These are phyloP conservation scores for Chondrosia reniformis DNA, from an alignment of 37 sponge, comb jelly and placozoan genomes.

Conservation along the genomic window DNA sequence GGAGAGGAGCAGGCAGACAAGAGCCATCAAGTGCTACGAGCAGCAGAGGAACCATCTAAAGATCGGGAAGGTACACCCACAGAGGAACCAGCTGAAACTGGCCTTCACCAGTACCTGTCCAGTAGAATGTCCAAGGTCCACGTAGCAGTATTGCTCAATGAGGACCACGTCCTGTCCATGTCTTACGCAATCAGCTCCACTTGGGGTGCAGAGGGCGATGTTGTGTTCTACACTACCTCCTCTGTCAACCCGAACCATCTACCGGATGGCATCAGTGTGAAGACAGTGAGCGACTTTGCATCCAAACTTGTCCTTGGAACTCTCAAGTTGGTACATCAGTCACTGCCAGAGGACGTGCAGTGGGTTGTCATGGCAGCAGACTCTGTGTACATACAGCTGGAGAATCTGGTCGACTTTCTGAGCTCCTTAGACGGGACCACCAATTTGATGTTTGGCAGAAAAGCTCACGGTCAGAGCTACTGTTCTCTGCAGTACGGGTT, in stretches of 20 bases:
- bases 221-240: background rate
- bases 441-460: background rate
- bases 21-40: too few relatives aligned
- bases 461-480: background rate
- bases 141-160: background rate
- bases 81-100: too few relatives aligned
- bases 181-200: constrained; percentile 1
- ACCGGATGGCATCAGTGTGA: background rate
- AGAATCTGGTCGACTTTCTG: background rate
- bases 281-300: background rate
- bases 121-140: background rate
- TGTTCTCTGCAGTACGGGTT: background rate
- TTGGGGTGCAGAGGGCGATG: background rate
- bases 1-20: background rate
- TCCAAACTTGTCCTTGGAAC: background rate
- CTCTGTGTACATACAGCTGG: background rate
- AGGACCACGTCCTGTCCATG: background rate
- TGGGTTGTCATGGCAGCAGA: constrained; percentile 2
- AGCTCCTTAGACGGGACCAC: background rate
- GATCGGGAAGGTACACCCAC: too few relatives aligned
- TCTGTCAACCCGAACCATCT: background rate
- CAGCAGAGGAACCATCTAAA: too few relatives aligned
- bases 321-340: background rate
- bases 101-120: too few relatives aligned
- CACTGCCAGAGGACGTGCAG: background rate